Conservation (phyloP, 2,797 vertebrate species). For the Amniataba percoides region DNA sequence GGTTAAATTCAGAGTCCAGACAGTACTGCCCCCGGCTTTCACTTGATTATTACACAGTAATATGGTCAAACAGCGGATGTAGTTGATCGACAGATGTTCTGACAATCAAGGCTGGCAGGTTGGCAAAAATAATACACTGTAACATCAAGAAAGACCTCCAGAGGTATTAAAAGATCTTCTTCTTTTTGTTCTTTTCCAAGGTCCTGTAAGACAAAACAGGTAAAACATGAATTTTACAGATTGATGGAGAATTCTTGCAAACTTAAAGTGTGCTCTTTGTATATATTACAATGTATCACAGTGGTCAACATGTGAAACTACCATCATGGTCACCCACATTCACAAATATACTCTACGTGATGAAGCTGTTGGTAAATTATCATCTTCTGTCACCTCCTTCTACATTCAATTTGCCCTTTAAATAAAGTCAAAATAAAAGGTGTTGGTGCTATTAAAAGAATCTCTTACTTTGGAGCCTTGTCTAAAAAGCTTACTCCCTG, state of each 20-base stretch:
- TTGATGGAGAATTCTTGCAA: background rate
- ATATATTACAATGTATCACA: background rate
- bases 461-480: too few species aligned
- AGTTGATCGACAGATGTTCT: slow-evolving; percentile 85
- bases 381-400: too few species aligned
- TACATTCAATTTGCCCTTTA: too few species aligned
- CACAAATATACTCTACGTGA: too few species aligned
- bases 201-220: slow-evolving; percentile 83
- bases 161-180: slow-evolving; percentile 95
- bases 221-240: background rate
- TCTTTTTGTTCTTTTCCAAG: slow-evolving; percentile 99
- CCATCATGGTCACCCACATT: too few species aligned
- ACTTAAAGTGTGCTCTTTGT: background rate
- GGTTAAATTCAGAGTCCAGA: slow-evolving; percentile 43
- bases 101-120: slow-evolving; percentile 89
- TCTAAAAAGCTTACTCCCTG: too few species aligned
- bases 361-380: too few species aligned
- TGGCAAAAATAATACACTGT: slow-evolving; percentile 88
- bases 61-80: slow-evolving; percentile 82
- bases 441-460: too few species aligned
- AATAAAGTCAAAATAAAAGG: too few species aligned
- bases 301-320: too few species aligned
- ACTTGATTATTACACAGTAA: slow-evolving; percentile 75
- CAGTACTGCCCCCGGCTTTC: slow-evolving; percentile 52
- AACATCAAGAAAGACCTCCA: slow-evolving; percentile 79